Evolutionary conservation across 2,113 vertebrate species (phyloP), one percentile per base, ranked within the genome.

Genomic region (Corythornis vintsioides): DNA sequence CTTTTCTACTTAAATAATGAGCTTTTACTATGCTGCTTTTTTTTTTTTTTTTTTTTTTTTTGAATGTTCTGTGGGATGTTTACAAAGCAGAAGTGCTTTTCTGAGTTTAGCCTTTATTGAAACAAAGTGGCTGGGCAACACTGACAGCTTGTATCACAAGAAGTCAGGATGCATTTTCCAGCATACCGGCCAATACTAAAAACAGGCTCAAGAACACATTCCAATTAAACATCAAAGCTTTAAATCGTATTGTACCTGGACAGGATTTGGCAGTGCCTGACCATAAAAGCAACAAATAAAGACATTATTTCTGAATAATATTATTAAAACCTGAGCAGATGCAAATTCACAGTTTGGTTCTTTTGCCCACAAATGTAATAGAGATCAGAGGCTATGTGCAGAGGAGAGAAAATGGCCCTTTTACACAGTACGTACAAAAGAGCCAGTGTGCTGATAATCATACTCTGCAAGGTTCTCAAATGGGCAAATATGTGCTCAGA

Each of bases 201-300:
- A 85, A 42, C 28, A 80, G 53, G n/a, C 53, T 88, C 25, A 71
- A 65, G 64, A 73, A 8, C 3, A 3, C 17, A 11, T 70, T 85
- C 92, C 33, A 88, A 63, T 94, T 94, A 95, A 91, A 87, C 75
- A 91, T 94, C 90, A 91, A 73, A 94, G 75, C 73, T 90, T 88
- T 73, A 88, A 91, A 91, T 83, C 70, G 84, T 53, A 40, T 83
- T 90, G 67, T 72, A 90, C 65, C 47, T 86, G 70, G 15, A 22
- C 80, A 78, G 47, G 43, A 75, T 73, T 83, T 77, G 81, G 35
- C 61, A 88, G 60, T 0, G 6, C 40, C 64, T 83, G 57, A 76
- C 40, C 56, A 88, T 65, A 81, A 94, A 86, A 75, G 18, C 61
- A 84, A 18, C 61, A 91, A 86, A 88, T 86, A 65, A 85, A 63